phyloP scores from a whole-genome alignment of 2,113 vertebrate species.

The Syngnathus scovelli region DNA sequence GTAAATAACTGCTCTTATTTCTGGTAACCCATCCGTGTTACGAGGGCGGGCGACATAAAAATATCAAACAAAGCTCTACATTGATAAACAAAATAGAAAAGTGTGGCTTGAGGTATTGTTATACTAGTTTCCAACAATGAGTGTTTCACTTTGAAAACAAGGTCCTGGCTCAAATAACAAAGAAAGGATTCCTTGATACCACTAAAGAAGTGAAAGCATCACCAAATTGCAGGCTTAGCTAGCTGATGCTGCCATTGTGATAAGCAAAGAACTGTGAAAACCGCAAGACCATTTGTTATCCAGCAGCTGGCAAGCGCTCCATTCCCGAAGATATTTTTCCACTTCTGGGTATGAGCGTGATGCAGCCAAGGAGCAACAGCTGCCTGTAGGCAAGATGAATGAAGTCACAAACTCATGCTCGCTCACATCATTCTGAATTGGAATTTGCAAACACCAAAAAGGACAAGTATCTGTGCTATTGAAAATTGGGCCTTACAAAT shows the following conservation, averaged over 20 bases:
- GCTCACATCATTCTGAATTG: slow-evolving; percentile 3
- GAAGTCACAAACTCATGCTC: slow-evolving; percentile 9
- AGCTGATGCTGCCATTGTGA: slow-evolving; percentile 21
- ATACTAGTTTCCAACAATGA: background rate
- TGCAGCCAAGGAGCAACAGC: slow-evolving; percentile 10
- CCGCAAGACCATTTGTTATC: slow-evolving; percentile 52
- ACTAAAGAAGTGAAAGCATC: slow-evolving; percentile 8
- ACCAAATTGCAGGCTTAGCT: slow-evolving; percentile 12
- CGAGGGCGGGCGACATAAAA: background rate
- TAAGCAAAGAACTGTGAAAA: slow-evolving; percentile 36
- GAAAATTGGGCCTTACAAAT: background rate
- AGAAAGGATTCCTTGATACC: background rate
- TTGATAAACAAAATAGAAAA: background rate
- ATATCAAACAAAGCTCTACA: background rate
- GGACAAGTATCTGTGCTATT: background rate
- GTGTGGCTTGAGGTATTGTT: background rate
- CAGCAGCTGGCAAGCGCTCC: slow-evolving; percentile 24
- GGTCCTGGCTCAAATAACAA: background rate
- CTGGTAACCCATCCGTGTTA: background rate
- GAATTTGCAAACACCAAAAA: background rate
- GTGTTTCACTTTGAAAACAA: background rate
- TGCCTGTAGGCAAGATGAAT: slow-evolving; percentile 3
- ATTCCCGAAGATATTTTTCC: slow-evolving; percentile 36
- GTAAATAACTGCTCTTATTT: background rate
- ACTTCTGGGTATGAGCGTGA: slow-evolving; percentile 13